These are phyloP conservation scores for Oplegnathus fasciatus DNA, from an alignment of 2,113 vertebrate genomes.

Conservation along the genomic window DNA sequence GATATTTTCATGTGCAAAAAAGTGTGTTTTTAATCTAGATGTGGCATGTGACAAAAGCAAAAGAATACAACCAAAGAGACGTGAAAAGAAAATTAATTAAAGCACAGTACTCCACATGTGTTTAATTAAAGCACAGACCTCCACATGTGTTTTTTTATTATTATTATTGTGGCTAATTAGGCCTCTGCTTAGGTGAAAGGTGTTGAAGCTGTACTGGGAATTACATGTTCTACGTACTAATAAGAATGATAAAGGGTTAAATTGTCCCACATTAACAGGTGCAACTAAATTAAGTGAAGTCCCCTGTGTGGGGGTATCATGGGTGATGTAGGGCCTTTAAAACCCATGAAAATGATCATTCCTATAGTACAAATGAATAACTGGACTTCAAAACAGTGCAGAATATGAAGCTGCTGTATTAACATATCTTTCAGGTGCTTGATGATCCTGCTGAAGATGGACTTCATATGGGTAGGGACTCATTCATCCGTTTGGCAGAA, in stretches of 20 bases:
- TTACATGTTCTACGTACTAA: neutral
- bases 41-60: neutral
- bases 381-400: neutral
- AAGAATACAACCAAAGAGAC: neutral
- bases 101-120: neutral
- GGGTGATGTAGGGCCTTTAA: neutral
- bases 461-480: slow-evolving; percentile 92
- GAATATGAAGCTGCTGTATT: neutral
- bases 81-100: neutral
- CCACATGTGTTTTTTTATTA: neutral
- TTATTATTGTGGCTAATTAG: neutral
- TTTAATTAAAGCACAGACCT: no score
- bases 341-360: neutral
- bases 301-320: no score
- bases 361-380: neutral
- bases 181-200: neutral
- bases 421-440: slow-evolving; percentile 88
- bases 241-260: neutral
- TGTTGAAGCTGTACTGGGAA: no score
- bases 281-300: neutral
- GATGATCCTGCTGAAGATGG: slow-evolving; percentile 96
- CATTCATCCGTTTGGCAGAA: neutral
- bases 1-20: no score
- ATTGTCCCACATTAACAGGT: neutral
- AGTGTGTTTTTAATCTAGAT: neutral